phyloP scores from a whole-genome alignment of 2,888 invertebrate genomes.

The Megamerina dolium region DNA sequence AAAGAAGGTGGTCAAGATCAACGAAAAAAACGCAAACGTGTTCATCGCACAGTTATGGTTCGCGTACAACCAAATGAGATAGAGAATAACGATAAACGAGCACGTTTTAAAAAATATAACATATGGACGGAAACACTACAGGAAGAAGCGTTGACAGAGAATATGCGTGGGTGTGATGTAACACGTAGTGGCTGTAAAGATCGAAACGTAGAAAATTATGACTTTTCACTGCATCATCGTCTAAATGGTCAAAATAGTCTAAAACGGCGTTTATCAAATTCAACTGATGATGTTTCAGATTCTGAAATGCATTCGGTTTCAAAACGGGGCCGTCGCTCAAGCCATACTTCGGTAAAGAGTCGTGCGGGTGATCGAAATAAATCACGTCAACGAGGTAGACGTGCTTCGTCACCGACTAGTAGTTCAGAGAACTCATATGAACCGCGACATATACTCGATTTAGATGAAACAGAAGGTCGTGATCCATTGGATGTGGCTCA shows the following conservation, averaged over 20 bases:
- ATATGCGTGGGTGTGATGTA: conserved; percentile 72
- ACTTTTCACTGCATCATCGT: conserved; percentile 60
- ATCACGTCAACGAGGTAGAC: conserved; percentile 22
- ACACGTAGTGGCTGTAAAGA: conserved; percentile 56
- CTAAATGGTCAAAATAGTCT: conserved; percentile 52
- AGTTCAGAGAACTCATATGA: conserved; percentile 52
- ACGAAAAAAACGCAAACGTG: conserved; percentile 32
- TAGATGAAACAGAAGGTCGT: conserved; percentile 52
- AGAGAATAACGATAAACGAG: conserved; percentile 34
- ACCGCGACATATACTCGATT: conserved; percentile 53
- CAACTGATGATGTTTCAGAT: conserved; percentile 37
- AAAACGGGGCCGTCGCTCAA: conserved; percentile 34
- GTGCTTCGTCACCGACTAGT: conserved; percentile 43
- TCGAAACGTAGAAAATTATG: conserved; percentile 70
- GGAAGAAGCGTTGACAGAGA: conserved; percentile 73
- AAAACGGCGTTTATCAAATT: conserved; percentile 43
- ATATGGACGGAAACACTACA: conserved; percentile 70
- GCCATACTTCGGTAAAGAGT: conserved; percentile 25
- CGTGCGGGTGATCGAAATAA: conserved; percentile 35
- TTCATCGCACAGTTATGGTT: conserved; percentile 40
- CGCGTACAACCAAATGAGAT: conserved; percentile 28
- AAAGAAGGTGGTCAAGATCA: conserved; percentile 12
- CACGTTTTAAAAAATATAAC: conserved; percentile 63
- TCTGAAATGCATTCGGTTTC: conserved; percentile 31
- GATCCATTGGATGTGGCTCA: conserved; percentile 52